Evolutionary conservation across 2,888 invertebrate species (phyloP).

Genomic region (Listrodromus nycthemerus): DNA sequence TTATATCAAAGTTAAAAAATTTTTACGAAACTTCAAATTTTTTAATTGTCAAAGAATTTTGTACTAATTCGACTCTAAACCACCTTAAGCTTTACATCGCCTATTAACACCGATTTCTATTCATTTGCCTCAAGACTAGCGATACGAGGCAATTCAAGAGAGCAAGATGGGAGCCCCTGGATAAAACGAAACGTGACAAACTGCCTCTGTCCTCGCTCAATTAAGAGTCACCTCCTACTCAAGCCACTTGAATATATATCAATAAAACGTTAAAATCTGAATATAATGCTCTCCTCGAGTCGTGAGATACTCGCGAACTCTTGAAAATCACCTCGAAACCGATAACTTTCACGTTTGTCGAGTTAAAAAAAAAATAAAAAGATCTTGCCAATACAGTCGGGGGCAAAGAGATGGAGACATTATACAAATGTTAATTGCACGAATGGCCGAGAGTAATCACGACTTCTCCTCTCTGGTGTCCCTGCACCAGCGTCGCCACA

Average conservation of each 20-base stretch:
- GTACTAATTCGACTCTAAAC: neutral
- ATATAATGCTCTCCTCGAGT: slow-evolving; percentile 59
- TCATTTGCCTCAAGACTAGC: slow-evolving; percentile 26
- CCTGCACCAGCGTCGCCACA: slow-evolving; percentile 25
- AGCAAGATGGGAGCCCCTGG: slow-evolving; percentile 58
- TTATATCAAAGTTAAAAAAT: neutral
- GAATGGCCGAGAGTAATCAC: slow-evolving; percentile 79
- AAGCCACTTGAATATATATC: slow-evolving; percentile 41
- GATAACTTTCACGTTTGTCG: slow-evolving; percentile 63
- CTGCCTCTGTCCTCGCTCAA: slow-evolving; percentile 59
- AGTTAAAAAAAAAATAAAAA: slow-evolving; percentile 27
- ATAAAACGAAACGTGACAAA: slow-evolving; percentile 59
- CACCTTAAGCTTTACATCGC: neutral
- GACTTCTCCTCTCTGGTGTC: slow-evolving; percentile 58
- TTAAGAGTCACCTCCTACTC: slow-evolving; percentile 31
- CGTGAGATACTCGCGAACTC: slow-evolving; percentile 69
- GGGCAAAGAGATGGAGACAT: slow-evolving; percentile 79
- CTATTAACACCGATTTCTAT: slow-evolving; percentile 11
- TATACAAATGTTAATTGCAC: slow-evolving; percentile 81
- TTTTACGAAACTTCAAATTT: neutral
- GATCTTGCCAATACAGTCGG: slow-evolving; percentile 24
- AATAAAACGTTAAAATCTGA: slow-evolving; percentile 63
- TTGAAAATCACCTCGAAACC: slow-evolving; percentile 60
- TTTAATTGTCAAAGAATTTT: neutral
- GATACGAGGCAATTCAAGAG: slow-evolving; percentile 47